Conservation (phyloP, 2,888 invertebrate genomes). For the Eristalinus sepulchralis region DNA sequence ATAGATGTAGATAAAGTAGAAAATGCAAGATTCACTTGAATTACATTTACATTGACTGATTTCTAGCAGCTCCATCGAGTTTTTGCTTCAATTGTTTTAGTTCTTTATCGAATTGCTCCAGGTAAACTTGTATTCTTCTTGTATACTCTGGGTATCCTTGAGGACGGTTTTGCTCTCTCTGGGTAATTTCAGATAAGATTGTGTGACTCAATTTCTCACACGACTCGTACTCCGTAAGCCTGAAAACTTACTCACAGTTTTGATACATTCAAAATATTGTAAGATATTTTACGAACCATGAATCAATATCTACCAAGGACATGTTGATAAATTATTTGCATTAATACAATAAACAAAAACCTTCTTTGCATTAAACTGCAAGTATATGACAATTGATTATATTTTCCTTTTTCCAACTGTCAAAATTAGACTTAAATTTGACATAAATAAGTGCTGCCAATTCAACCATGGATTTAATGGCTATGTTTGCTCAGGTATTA, state of each 20-base stretch:
- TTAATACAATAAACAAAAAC: constrained; percentile 39
- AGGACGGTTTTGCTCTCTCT: constrained; percentile 83
- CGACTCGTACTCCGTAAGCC: constrained; percentile 85
- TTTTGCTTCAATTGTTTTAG: constrained; percentile 83
- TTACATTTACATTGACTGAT: constrained; percentile 76
- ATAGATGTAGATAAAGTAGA: not conserved
- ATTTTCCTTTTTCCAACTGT: constrained; percentile 27
- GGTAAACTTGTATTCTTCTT: constrained; percentile 83
- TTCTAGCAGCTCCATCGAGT: constrained; percentile 81
- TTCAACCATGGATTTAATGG: too few species aligned
- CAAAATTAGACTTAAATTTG: constrained; percentile 34
- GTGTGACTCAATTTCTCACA: constrained; percentile 85
- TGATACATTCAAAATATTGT: not conserved
- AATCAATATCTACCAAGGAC: constrained; percentile 80
- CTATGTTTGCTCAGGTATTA: too few species aligned
- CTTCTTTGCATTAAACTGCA: constrained; percentile 14
- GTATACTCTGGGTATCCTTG: constrained; percentile 84
- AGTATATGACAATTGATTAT: constrained; percentile 16
- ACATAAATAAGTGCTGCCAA: constrained; percentile 44
- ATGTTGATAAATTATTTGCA: constrained; percentile 72
- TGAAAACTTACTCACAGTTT: constrained; percentile 73
- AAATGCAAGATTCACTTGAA: not conserved
- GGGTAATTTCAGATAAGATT: constrained; percentile 84
- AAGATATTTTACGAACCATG: constrained; percentile 75
- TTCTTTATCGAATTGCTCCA: constrained; percentile 85